Conservation (phyloP, 2,797 vertebrate genomes). For the Threskiornis aethiopicus region DNA sequence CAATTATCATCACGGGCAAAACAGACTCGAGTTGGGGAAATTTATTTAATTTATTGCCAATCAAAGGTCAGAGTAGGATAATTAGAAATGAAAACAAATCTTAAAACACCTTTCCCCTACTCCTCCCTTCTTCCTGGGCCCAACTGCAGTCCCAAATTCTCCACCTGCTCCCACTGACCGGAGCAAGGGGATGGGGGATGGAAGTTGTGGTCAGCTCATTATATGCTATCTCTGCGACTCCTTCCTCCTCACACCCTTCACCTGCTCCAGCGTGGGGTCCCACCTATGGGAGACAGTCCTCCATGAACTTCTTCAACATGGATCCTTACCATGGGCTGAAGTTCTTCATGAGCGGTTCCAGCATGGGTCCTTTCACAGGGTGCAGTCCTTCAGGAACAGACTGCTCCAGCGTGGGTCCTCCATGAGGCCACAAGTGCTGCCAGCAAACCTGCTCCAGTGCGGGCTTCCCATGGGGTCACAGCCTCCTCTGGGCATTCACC, state of each 20-base stretch:
- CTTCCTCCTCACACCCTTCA: background rate
- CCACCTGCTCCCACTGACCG: background rate
- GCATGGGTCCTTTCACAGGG: accelerated
- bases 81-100: background rate
- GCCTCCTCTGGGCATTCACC: background rate
- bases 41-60: background rate
- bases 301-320: background rate
- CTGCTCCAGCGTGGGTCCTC: background rate
- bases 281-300: background rate
- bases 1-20: background rate
- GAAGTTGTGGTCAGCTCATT: background rate
- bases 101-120: accelerated
- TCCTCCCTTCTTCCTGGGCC: background rate
- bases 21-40: background rate
- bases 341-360: background rate
- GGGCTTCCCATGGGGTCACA: background rate
- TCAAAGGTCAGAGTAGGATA: background rate
- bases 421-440: background rate
- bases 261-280: background rate
- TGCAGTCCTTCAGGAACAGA: background rate
- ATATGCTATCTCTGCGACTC: accelerated
- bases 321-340: background rate
- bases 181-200: background rate
- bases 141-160: background rate
- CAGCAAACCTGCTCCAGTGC: background rate